Base-by-base conservation (phyloP, 2,797 vertebrate species). In the Poecilia wingei region DNA sequence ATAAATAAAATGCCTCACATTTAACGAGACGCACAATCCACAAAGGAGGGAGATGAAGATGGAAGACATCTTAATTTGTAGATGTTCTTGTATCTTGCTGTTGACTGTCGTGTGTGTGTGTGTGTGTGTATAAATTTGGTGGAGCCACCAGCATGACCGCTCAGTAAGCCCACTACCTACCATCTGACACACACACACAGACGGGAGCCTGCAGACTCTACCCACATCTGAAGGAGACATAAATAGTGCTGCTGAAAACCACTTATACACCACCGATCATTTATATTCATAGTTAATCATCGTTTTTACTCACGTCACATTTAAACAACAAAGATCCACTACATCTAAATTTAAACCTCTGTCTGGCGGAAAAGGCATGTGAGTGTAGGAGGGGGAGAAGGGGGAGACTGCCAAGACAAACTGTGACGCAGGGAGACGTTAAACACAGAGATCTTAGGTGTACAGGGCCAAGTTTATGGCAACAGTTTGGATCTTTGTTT, bases 271-370 rank as follows among this genome's bases (percentile, higher is more conserved):
- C 10, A 20, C 75, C 47, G 69, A 82, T 89, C 82, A 81, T 76
- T 80, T 82, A 86, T 82, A 87, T 79, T 90, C 82, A 87, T 36
- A 81, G 74, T 79, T 89, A 79, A 88, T 90, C 87, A 88, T 73
- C 31, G 25, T 84, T 92, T 36, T 88, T 74, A 78, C 79, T 78
- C 80, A 84, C 84, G 82, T 86, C 46, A 66, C 45, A 77, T 77
- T 79, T 70, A 53, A 79, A 74, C 55, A 78, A 59, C 55, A 78
- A 47, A 36, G 45, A 84, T 45, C 68, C 79, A 80, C 69, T 10
- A 25, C 25, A 57, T 14, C 75, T 84, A 89, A 86, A 85, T 80
- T 71, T 77, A 51, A 86, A 68, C 70, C 2, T 72, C 66, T 22
- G 77, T 51, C 70, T 61, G 82, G 76, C 20, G 8, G 71, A 82